These are phyloP conservation scores for Cinclus mexicanus DNA, from an alignment of 2,113 vertebrate species.

Conservation along the genomic window DNA sequence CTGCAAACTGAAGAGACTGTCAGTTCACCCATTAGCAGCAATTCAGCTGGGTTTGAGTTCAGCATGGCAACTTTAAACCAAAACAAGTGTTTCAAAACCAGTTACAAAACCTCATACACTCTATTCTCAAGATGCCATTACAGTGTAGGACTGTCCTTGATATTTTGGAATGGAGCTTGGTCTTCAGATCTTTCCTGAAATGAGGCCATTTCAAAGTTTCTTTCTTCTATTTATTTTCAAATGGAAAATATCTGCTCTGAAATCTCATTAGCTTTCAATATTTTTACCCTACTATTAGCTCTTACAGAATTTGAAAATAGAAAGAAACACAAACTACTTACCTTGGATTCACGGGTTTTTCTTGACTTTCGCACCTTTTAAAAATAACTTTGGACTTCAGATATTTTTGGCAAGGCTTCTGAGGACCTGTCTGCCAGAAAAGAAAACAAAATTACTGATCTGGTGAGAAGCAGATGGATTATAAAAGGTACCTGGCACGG, in stretches of 20 bases:
- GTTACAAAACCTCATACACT: background rate
- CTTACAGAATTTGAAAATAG: background rate
- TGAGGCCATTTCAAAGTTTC: background rate
- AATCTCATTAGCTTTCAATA: background rate
- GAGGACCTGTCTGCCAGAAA: conserved; percentile 27
- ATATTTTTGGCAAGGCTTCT: conserved; percentile 40
- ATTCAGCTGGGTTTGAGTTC: background rate
- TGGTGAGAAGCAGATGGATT: conserved; percentile 44
- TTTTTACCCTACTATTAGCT: background rate
- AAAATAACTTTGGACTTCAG: conserved; percentile 17
- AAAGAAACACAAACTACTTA: background rate
- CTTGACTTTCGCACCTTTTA: conserved; percentile 30
- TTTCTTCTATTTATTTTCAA: conserved; percentile 3
- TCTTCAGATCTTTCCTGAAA: background rate
- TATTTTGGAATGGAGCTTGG: background rate
- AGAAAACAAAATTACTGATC: conserved; percentile 39
- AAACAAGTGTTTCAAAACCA: background rate
- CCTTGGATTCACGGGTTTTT: conserved; percentile 25
- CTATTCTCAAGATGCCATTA: background rate
- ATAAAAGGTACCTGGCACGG: conserved; percentile 12
- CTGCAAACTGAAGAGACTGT: background rate
- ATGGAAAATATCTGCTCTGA: conserved; percentile 8
- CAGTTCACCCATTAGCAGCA: conserved; percentile 20
- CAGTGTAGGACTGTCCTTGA: background rate
- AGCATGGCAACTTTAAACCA: background rate